phyloP scores from a whole-genome alignment of 1,140 invertebrate species.

The Elysia chlorotica region DNA sequence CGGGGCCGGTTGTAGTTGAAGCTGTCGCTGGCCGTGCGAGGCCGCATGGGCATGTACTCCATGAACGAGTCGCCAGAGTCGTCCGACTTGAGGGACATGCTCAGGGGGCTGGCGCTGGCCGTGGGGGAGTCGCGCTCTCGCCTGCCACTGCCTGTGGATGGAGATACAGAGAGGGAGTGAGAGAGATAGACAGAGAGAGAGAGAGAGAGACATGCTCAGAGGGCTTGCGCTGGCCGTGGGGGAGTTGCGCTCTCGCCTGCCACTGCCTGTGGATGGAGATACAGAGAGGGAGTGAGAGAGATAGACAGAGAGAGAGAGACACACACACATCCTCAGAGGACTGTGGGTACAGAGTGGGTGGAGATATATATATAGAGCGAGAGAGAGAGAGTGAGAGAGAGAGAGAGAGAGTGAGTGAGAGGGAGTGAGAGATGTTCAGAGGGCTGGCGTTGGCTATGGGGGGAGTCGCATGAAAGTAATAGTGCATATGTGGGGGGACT shows the following conservation, averaged over 20 bases:
- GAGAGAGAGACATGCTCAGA: conserved; percentile 40
- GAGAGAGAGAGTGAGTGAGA: no score
- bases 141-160: no score
- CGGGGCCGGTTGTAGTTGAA: conserved; percentile 48
- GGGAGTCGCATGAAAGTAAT: no score
- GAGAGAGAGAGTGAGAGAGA: no score
- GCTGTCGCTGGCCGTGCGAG: conserved; percentile 57
- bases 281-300: conserved; percentile 17
- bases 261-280: no score
- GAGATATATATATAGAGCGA: no score
- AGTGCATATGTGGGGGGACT: no score
- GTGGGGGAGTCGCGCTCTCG: conserved; percentile 32
- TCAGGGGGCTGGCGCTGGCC: conserved; percentile 34
- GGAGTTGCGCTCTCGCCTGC: conserved; percentile 30
- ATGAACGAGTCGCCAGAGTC: conserved; percentile 56
- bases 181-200: background rate
- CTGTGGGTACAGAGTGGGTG: no score
- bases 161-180: conserved; percentile 22
- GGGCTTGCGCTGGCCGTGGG: conserved; percentile 34
- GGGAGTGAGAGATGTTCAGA: conserved; percentile 40
- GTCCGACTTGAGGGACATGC: conserved; percentile 45
- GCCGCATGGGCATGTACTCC: conserved; percentile 52
- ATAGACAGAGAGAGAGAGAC: no score
- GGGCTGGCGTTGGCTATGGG: conserved; percentile 34
- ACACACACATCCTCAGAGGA: no score